phyloP scores from a whole-genome alignment of 2,113 vertebrate genomes.

The Megaceryle maxima region DNA sequence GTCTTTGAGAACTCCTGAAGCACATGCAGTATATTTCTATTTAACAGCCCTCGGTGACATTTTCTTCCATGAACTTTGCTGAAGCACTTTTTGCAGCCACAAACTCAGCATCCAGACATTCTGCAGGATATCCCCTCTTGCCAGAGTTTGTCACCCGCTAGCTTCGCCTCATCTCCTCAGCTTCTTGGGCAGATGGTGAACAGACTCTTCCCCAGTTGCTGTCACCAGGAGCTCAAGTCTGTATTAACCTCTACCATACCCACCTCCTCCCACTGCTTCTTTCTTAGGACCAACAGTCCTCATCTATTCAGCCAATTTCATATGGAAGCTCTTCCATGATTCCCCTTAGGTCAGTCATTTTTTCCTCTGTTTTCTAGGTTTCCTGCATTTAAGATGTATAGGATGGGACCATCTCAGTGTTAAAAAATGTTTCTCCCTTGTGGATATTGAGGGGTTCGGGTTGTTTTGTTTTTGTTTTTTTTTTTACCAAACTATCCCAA shows the following conservation, averaged over 20 bases:
- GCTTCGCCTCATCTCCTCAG: neutral
- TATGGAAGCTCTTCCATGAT: neutral
- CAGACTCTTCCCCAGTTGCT: neutral
- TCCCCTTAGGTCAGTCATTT: rapidly evolving
- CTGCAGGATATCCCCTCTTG: neutral
- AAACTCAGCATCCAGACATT: neutral
- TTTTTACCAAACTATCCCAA: neutral
- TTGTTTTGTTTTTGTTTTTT: too few species aligned
- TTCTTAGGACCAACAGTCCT: neutral
- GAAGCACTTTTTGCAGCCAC: neutral
- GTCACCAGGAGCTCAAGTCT: neutral
- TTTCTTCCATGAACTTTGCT: neutral
- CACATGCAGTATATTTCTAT: neutral
- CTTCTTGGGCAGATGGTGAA: neutral
- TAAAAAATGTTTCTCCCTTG: neutral
- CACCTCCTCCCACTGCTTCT: neutral
- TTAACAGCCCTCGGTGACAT: neutral
- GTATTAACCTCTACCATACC: too few species aligned
- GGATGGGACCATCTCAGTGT: neutral
- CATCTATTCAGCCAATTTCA: neutral
- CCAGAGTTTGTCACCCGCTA: neutral
- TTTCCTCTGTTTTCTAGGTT: neutral
- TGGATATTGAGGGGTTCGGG: neutral
- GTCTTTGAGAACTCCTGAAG: neutral
- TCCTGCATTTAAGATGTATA: neutral